Percentiles rank a stretch among this genome's conserved stretches.
These are phyloP conservation scores for Eulemur rubriventer DNA, from an alignment of 2,797 vertebrate species.

Conservation along the genomic window DNA sequence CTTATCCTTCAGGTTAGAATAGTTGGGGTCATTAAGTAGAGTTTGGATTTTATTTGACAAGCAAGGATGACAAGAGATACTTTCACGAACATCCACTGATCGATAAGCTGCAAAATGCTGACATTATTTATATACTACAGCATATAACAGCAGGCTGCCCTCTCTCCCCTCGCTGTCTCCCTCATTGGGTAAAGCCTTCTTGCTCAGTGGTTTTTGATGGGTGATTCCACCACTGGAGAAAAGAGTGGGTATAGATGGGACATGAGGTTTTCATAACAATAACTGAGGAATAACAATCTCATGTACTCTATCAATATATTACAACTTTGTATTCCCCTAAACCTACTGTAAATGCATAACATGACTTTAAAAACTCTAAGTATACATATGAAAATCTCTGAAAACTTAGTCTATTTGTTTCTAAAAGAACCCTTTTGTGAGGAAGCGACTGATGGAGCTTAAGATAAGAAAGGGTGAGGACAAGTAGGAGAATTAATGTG, in stretches of 20 bases:
- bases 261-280: neutral
- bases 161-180: neutral
- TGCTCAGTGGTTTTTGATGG: neutral
- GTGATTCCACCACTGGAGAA: neutral
- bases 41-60: constrained; percentile 16
- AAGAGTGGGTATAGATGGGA: neutral
- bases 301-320: neutral
- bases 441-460: neutral
- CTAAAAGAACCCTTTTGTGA: neutral
- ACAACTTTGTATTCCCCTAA: neutral
- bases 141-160: too few species aligned
- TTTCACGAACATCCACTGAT: neutral
- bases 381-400: neutral
- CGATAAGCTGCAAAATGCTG: neutral
- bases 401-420: neutral
- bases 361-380: neutral
- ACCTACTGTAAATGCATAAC: neutral
- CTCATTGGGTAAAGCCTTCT: neutral
- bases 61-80: neutral
- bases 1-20: neutral
- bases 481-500: neutral
- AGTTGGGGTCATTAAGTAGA: neutral
- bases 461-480: neutral
- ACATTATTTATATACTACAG: neutral
- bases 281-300: neutral